These are phyloP conservation scores for Pterois miles DNA, from an alignment of 2,797 vertebrate species.

Conservation along the genomic window DNA sequence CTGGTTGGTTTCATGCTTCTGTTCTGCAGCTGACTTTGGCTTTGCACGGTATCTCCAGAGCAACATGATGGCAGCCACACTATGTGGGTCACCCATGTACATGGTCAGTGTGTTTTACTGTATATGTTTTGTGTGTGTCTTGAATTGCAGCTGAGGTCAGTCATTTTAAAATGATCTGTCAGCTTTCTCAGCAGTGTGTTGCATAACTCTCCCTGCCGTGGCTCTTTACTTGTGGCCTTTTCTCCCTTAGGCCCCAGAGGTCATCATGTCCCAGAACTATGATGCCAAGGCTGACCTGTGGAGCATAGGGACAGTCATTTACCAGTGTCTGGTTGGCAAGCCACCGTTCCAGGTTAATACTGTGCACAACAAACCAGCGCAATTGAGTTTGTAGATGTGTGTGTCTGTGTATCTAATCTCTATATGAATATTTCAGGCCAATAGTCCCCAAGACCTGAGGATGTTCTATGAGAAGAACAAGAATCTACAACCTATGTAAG, in stretches of 20 bases:
- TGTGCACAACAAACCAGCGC: neutral
- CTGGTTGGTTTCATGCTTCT: conserved; percentile 16
- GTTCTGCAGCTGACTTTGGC: conserved; percentile 93
- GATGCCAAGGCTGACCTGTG: conserved; percentile 97
- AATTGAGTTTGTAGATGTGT: neutral
- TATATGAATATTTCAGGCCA: conserved; percentile 83
- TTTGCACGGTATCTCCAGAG: conserved; percentile 98
- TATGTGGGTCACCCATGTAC: conserved; percentile 98
- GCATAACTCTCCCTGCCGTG: neutral
- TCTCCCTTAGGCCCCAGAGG: conserved; percentile 90
- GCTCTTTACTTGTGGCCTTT: neutral
- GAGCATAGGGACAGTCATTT: conserved; percentile 98
- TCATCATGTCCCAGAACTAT: conserved; percentile 99
- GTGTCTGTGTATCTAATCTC: neutral
- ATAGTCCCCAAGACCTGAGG: conserved; percentile 96
- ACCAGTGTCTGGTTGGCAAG: conserved; percentile 97
- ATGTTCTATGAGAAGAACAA: conserved; percentile 99
- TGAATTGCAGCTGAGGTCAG: neutral
- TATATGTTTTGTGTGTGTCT: neutral
- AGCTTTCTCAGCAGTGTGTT: conserved; percentile 3
- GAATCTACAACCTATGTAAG: conserved; percentile 93
- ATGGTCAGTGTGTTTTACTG: conserved; percentile 85
- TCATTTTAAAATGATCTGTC: neutral
- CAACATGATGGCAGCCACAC: conserved; percentile 99
- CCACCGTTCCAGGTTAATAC: conserved; percentile 94